These are phyloP conservation scores for Leptinotarsa rubiginosa DNA, from an alignment of 2,888 invertebrate genomes.

Conservation along the genomic window DNA sequence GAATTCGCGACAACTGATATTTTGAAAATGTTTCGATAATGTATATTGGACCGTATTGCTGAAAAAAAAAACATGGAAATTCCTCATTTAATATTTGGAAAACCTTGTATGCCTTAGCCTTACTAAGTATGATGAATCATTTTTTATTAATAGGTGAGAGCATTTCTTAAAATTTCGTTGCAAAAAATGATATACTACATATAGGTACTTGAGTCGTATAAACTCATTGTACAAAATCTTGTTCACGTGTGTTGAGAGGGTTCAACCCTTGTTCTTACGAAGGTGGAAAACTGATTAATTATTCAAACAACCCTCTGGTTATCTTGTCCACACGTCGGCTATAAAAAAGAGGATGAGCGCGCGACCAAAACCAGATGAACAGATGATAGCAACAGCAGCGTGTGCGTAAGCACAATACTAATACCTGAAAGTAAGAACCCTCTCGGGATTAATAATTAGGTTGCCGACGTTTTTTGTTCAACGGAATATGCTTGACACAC, in stretches of 20 bases:
- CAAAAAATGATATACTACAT: background rate
- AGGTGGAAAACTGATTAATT: slow-evolving; percentile 41
- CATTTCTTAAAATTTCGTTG: background rate
- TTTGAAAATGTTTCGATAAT: too few relatives aligned
- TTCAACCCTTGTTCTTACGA: slow-evolving; percentile 24
- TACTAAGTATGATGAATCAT: too few relatives aligned
- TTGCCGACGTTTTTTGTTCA: slow-evolving; percentile 33
- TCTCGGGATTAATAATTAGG: slow-evolving; percentile 57
- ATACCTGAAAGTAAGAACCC: slow-evolving; percentile 56
- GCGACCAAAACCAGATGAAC: slow-evolving; percentile 57
- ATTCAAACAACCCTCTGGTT: slow-evolving; percentile 48
- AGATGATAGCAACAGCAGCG: slow-evolving; percentile 57
- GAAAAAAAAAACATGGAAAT: too few relatives aligned
- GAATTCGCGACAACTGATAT: too few relatives aligned
- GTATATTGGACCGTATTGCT: too few relatives aligned
- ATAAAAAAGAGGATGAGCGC: slow-evolving; percentile 53
- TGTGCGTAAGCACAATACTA: slow-evolving; percentile 56
- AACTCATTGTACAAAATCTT: background rate
- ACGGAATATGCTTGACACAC: too few relatives aligned
- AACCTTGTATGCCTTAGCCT: too few relatives aligned
- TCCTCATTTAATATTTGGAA: too few relatives aligned
- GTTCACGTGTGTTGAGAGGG: slow-evolving; percentile 9
- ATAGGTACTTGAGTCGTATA: background rate
- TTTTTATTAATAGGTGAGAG: too few relatives aligned
- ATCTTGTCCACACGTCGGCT: slow-evolving; percentile 54